Evolutionary conservation across 37 sponge, comb jelly and placozoan genomes (phyloP).

Genomic region (Spongilla lacustris): DNA sequence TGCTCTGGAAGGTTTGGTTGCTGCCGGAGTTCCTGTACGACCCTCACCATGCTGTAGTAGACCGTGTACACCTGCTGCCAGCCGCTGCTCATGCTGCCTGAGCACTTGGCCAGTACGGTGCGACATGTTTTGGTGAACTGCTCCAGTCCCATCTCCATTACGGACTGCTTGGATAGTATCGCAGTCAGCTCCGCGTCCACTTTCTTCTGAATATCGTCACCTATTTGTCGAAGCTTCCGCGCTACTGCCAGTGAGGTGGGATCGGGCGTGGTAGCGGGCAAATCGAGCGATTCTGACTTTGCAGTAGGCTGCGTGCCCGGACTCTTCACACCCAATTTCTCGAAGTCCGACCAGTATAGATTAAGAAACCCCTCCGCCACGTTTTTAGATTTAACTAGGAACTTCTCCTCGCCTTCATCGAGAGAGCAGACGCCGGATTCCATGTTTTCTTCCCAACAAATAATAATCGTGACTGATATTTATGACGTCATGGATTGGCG

Average conservation of each 20-base stretch:
- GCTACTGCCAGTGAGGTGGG: neutral
- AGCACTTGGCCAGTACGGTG: neutral
- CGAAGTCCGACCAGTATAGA: neutral
- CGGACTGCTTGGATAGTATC: neutral
- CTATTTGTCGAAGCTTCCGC: neutral
- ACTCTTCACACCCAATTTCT: neutral
- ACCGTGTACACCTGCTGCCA: conserved; percentile 4
- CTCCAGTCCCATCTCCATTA: neutral
- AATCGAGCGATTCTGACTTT: too few relatives aligned
- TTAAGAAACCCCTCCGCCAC: neutral
- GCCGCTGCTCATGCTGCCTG: neutral
- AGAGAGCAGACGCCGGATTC: neutral
- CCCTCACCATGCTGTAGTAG: neutral
- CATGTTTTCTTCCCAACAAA: neutral
- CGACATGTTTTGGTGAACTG: neutral
- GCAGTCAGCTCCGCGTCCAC: neutral
- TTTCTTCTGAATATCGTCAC: neutral
- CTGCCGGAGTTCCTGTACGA: neutral
- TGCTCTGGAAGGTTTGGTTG: neutral
- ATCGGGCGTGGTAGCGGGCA: neutral
- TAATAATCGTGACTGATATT: neutral
- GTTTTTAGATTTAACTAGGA: neutral
- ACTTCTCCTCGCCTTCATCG: neutral
- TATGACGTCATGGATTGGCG: too few relatives aligned
- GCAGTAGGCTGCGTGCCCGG: neutral